Percentiles rank a stretch among this genome's conserved stretches.
Evolutionary conservation across 1,140 invertebrate genomes (phyloP).

Genomic region (Littorina saxatilis): DNA sequence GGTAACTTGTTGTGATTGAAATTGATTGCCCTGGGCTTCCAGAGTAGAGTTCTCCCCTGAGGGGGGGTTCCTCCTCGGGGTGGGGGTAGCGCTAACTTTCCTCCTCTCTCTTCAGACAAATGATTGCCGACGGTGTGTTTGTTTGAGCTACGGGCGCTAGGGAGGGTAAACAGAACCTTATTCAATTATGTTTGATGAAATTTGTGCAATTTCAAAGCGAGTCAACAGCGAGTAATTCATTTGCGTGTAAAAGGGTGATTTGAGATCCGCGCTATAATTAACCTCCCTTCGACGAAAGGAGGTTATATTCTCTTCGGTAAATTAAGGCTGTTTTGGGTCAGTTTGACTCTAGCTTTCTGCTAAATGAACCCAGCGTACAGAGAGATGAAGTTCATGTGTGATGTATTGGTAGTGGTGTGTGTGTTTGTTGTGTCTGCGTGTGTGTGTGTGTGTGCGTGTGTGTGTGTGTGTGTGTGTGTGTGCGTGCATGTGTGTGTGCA

Average conservation of each 20-base stretch:
- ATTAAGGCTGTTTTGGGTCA: neutral
- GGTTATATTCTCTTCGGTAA: too few relatives aligned
- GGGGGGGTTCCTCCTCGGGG: neutral
- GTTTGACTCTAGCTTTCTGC: neutral
- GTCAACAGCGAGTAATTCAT: constrained; percentile 62
- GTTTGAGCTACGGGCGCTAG: constrained; percentile 45
- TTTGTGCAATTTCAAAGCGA: constrained; percentile 64
- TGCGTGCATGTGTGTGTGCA: neutral
- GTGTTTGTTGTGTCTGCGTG: neutral
- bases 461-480: neutral
- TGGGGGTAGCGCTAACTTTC: neutral
- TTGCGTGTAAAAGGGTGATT: constrained; percentile 62
- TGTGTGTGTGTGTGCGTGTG: neutral
- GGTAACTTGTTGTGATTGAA: constrained; percentile 55
- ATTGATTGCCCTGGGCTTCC: constrained; percentile 55
- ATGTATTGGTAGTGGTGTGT: too few relatives aligned
- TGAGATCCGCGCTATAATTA: constrained; percentile 61
- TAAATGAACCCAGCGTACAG: too few relatives aligned
- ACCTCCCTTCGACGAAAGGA: constrained; percentile 20
- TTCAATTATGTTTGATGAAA: constrained; percentile 69
- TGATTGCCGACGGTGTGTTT: constrained; percentile 54
- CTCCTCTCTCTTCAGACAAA: constrained; percentile 44
- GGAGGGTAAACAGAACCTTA: constrained; percentile 57
- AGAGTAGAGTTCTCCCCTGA: constrained; percentile 11
- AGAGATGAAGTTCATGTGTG: too few relatives aligned